These are phyloP conservation scores for Apogon hyalosoma DNA, from an alignment of 2,797 vertebrate species.

Conservation along the genomic window DNA sequence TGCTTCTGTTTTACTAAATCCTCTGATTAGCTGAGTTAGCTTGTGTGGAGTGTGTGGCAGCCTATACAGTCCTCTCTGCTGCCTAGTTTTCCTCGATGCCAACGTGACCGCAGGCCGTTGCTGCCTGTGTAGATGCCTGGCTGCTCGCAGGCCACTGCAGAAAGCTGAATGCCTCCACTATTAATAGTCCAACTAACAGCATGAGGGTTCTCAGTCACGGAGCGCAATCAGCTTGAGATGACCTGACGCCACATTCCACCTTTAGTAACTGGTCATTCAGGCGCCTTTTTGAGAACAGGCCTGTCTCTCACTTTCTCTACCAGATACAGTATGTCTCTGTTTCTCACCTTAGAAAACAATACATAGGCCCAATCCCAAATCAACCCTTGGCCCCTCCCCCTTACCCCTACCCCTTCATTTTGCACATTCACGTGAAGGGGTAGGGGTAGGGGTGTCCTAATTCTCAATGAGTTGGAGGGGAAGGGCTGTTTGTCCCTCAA, in stretches of 20 bases:
- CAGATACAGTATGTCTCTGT: not conserved
- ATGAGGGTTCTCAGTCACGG: conserved; percentile 59
- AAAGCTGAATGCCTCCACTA: conserved; percentile 64
- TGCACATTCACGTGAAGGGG: no score
- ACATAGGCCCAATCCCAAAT: no score
- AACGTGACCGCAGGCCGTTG: conserved; percentile 32
- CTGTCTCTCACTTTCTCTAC: conserved; percentile 9
- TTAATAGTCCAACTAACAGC: conserved; percentile 71
- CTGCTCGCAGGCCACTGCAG: conserved; percentile 40
- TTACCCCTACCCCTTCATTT: no score
- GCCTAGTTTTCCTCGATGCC: conserved; percentile 33
- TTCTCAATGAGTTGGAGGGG: no score
- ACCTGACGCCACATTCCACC: conserved; percentile 48
- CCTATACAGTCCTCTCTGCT: not conserved
- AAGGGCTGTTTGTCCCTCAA: no score
- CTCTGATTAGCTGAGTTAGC: not conserved
- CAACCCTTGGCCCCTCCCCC: no score
- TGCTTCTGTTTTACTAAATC: not conserved
- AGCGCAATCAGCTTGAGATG: conserved; percentile 61
- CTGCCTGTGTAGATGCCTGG: conserved; percentile 53
- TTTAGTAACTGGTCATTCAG: conserved; percentile 34
- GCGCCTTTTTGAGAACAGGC: not conserved
- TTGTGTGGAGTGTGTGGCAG: not conserved
- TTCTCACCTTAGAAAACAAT: not conserved
- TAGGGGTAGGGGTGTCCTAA: no score